Percentiles rank a stretch among this genome's conserved stretches.
phyloP scores from a whole-genome alignment of 2,888 invertebrate genomes.

The Itoplectis maculator region DNA sequence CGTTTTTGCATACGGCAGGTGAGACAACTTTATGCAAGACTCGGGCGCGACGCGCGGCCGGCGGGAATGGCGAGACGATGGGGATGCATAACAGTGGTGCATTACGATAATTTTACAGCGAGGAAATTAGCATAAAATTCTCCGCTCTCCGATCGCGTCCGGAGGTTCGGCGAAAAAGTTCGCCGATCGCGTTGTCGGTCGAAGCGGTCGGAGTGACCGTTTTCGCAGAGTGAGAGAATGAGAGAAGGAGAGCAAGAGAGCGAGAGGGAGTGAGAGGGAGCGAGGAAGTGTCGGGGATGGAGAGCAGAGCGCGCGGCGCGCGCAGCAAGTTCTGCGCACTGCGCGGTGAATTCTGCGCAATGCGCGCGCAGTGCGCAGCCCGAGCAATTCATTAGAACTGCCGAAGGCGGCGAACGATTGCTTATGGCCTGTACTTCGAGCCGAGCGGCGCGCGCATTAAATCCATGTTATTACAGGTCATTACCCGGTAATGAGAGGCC shows the following conservation, averaged over 20 bases:
- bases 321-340: too few species aligned
- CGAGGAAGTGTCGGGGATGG: too few species aligned
- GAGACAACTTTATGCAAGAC: neutral
- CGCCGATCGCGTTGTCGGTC: constrained; percentile 38
- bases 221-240: constrained; percentile 58
- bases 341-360: too few species aligned
- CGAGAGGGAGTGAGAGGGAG: constrained; percentile 48
- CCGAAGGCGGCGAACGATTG: constrained; percentile 80
- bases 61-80: neutral
- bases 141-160: constrained; percentile 11
- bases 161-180: neutral
- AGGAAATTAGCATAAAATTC: constrained; percentile 47
- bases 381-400: constrained; percentile 80
- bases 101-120: constrained; percentile 35
- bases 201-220: constrained; percentile 38
- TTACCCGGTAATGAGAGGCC: constrained; percentile 80
- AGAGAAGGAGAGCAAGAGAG: constrained; percentile 47
- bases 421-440: constrained; percentile 74
- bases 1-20: neutral
- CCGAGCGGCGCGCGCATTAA: constrained; percentile 74
- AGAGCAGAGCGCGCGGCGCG: constrained; percentile 47
- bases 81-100: neutral
- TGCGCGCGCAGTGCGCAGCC: constrained; percentile 62
- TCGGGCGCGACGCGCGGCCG: neutral
- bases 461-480: constrained; percentile 81